These are phyloP conservation scores for Cotesia typhae DNA, from an alignment of 1,140 invertebrate genomes.

Conservation along the genomic window DNA sequence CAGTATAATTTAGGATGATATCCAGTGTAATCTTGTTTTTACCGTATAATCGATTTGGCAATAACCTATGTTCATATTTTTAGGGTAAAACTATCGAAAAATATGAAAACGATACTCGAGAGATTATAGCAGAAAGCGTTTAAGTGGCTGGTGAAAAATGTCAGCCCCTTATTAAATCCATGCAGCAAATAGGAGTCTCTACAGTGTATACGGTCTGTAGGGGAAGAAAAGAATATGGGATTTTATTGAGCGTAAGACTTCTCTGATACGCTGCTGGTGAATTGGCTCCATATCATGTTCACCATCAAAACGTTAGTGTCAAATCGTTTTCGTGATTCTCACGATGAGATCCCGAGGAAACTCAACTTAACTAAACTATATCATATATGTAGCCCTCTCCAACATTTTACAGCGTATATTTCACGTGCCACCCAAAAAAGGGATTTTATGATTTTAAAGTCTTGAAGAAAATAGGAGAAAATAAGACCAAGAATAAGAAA, in stretches of 20 bases:
- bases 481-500: neutral
- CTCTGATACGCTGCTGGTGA: conserved; percentile 31
- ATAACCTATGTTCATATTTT: too few relatives aligned
- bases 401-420: neutral
- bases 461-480: conserved; percentile 18
- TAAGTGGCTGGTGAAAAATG: too few relatives aligned
- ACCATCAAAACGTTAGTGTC: conserved; percentile 30
- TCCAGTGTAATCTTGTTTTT: too few relatives aligned
- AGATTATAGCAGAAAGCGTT: too few relatives aligned
- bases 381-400: neutral
- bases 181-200: neutral
- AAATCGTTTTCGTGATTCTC: conserved; percentile 26
- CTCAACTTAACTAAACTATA: too few relatives aligned
- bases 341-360: neutral
- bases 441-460: neutral
- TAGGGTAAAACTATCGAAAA: too few relatives aligned
- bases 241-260: conserved; percentile 23
- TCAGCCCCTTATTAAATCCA: neutral
- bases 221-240: neutral
- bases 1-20: too few relatives aligned
- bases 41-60: too few relatives aligned
- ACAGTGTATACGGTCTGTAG: neutral
- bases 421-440: neutral
- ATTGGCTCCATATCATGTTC: conserved; percentile 22
- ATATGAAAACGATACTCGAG: too few relatives aligned